phyloP scores from a whole-genome alignment of 2,113 vertebrate genomes.

The Notarius quadriscutis region DNA sequence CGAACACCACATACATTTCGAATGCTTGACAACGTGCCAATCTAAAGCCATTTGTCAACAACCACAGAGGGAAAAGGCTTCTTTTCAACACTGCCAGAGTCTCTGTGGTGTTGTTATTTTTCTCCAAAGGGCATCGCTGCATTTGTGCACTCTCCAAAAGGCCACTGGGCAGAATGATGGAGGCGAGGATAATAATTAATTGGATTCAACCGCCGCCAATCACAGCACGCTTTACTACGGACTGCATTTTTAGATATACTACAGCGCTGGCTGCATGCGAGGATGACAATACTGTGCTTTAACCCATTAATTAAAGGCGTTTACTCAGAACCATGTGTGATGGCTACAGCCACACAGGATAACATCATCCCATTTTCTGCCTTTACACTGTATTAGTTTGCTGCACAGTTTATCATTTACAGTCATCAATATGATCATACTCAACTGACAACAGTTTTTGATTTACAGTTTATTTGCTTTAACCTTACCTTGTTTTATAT shows the following conservation, averaged over 20 bases:
- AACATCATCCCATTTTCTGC: no score
- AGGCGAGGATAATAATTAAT: slow-evolving; percentile 42
- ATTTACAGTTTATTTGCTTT: no score
- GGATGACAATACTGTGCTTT: background rate
- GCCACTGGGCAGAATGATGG: slow-evolving; percentile 27
- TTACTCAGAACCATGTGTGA: slow-evolving; percentile 1
- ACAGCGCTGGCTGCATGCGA: background rate
- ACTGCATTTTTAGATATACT: slow-evolving; percentile 11
- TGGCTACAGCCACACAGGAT: no score
- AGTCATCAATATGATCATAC: no score
- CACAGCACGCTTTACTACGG: slow-evolving; percentile 10
- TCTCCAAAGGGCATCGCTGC: slow-evolving; percentile 37
- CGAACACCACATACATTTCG: slow-evolving; percentile 42
- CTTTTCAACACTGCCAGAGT: slow-evolving; percentile 41
- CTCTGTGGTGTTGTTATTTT: slow-evolving; percentile 40
- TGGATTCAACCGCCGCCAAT: slow-evolving; percentile 34
- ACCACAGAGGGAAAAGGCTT: slow-evolving; percentile 35
- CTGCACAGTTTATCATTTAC: no score
- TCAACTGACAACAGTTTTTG: no score
- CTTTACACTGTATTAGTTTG: no score
- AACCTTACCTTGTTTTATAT: no score
- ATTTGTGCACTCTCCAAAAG: slow-evolving; percentile 36
- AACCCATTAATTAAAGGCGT: background rate
- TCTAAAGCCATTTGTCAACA: slow-evolving; percentile 53
- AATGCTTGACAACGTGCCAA: slow-evolving; percentile 50